Evolutionary conservation across 2,888 invertebrate genomes (phyloP), one percentile per base, ranked within the genome.

Genomic region (Hirtodrosophila alboralis): DNA sequence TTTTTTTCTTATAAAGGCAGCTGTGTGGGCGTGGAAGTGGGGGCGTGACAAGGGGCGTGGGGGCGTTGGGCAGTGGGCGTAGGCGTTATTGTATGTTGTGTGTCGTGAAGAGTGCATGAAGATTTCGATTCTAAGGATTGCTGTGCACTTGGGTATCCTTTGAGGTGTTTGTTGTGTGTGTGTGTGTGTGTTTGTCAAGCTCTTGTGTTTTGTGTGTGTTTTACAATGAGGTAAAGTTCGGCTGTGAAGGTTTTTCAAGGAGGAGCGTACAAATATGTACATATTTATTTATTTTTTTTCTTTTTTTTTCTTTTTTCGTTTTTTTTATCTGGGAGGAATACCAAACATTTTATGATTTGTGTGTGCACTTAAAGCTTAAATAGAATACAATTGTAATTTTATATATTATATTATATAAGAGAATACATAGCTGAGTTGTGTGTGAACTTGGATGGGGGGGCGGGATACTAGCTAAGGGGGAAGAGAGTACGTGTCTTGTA

Each of bases 211-310:
- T 54, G 43, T 54, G 45, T 68, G 58, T 79, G 86, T 80, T 73
- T 83, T 83, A 83, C 81, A 83, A 83, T 83, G 81, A 83, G 81
- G 81, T 83, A 83, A 83, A 83, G 81, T 86, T 86, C 78, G 74
- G 86, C 81, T 72, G 86, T 86, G 81, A 72, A 81, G 81, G 81
- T 69, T 64, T 69, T 64, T 14, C 30, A 33, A 66, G 81, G 63
- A 81, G 73, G 62, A 75, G 59, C 68, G 81, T 69, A 79, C 71
- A 83, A 75, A 75, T 72, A 65, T 63, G 68, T 67, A 62, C 57
- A 58, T 57, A 45, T 45, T 14, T 54, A 27, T 54, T 49, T 40
- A 45, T 28, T 26, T 69, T 37, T 27, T 53, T 9, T 28, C 34
- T 63, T 57, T 36, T 37, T 41, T 47, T 33, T 18, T 33, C 40